Base-by-base conservation (phyloP, 2,113 vertebrate species). In the Melanerpes formicivorus region DNA sequence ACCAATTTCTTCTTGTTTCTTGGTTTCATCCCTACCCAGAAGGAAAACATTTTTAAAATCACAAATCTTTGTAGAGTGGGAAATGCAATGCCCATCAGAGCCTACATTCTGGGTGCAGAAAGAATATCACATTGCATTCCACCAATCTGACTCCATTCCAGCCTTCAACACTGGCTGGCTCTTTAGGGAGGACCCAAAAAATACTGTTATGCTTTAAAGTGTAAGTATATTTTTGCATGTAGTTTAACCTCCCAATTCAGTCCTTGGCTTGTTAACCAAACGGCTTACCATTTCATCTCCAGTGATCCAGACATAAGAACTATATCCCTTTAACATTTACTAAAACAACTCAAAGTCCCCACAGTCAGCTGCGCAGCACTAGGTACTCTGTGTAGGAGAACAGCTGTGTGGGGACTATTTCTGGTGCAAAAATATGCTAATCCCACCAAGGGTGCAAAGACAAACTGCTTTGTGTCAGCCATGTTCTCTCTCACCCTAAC, bases 391-490 rank as follows among this genome's bases (percentile, higher is more conserved):
- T 19, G 58, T 40, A 58, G 34, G 58, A 29, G 59, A 75, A 14
- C 1, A 0, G 7, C 46, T 19, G 10, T 1, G 6, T 34, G 40
- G 19, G 11, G 29, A 63, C 21, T 5, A 7, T 56, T 15, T 10
- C 25, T 10, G 21, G 9, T 2, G 1, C 54, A 52, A 67, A 77
- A 60, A 9, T n/a, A 12, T 55, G 6, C 15, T 17, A 59, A 7
- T 26, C 12, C 19, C 4, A 3, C 22, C 19, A 16, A 30, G 37
- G 10, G 1, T 3, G 18, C 40, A 76, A 60, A 71, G 22, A 58
- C 44, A 46, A 29, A 6, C 11, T 3, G 1, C 27, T 18, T 46
- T 0, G 0, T 4, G 22, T 9, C 40, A n/a, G 30, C 60, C 14
- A 10, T 44, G 37, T 16, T 74, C 56, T 58, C 8, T 69, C 63